Evolutionary conservation across 2,888 invertebrate species (phyloP), one percentile per base, ranked within the genome.

Genomic region (Rhogogaster chlorosoma): DNA sequence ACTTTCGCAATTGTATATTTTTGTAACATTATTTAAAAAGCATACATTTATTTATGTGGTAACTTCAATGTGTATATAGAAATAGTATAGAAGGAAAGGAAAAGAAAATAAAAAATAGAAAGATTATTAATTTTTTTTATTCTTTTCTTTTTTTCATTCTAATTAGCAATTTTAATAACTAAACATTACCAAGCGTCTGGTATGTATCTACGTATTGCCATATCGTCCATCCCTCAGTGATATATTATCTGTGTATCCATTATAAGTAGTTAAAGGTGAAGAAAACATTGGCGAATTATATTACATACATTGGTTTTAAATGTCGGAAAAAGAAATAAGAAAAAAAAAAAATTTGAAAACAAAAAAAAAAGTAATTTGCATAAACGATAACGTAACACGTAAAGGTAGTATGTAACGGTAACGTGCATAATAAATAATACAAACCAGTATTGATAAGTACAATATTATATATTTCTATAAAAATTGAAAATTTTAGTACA

Each of bases 11-110:
- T 87, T 90, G 90, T 91, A 91, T 90, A 91, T 92, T 90, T 90
- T 91, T 92, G 88, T 92, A 92, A 88, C 88, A 89, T 90, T 90
- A 90, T 89, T 78, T 67, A 42, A 64, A 64, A 89, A 88, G 87
- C 85, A 86, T 87, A 88, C 84, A 84, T 86, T 90, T 88, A 91
- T 91, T 91, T 90, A 91, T 90, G 88, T 87, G 86, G 73, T 88
- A 77, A 80, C 45, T 86, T 85, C 78, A 88, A 89, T 87, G 88
- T 89, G 88, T 85, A 88, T 86, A 85, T 86, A 85, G 70, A 84
- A 80, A 85, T 87, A 84, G 73, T 71, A 86, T 80, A 42, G 18
- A 57, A 67, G 29, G 32, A 42, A 80, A 32, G 32, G 26, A 32
- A 49, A 26, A 38, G 6, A 45, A 42, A 32, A 42, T n/a, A 29